Conservation (phyloP, 2,888 invertebrate species). For the Vanessa cardui region DNA sequence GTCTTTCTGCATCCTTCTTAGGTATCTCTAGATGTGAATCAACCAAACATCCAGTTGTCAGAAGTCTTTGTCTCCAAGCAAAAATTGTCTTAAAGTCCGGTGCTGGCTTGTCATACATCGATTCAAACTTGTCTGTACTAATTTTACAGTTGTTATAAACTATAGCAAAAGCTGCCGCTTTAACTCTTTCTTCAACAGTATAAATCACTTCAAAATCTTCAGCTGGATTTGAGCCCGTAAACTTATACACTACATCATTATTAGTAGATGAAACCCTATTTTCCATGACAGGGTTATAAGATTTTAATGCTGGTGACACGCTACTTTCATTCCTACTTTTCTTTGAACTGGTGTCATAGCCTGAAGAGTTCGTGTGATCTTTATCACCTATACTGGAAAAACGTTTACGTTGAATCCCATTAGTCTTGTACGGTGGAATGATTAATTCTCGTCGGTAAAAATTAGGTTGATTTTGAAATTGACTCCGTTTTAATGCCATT, state of each 20-base stretch:
- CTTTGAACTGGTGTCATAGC: constrained; percentile 68
- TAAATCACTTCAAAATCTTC: constrained; percentile 69
- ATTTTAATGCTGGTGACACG: constrained; percentile 52
- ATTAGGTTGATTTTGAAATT: constrained; percentile 49
- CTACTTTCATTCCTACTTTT: constrained; percentile 54
- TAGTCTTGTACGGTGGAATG: constrained; percentile 52
- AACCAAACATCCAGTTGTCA: constrained; percentile 70
- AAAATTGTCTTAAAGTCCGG: constrained; percentile 79
- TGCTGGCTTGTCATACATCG: constrained; percentile 70
- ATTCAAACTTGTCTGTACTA: constrained; percentile 70
- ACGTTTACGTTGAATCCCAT: constrained; percentile 60
- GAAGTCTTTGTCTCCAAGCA: constrained; percentile 69
- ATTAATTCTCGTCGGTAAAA: constrained; percentile 51
- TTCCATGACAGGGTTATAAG: constrained; percentile 71
- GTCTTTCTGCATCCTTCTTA: constrained; percentile 29
- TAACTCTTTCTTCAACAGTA: constrained; percentile 69
- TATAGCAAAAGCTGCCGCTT: constrained; percentile 72
- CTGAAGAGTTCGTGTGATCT: constrained; percentile 64
- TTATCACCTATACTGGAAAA: constrained; percentile 62
- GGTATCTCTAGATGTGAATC: constrained; percentile 60
- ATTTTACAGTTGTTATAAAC: constrained; percentile 74
- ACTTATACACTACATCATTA: constrained; percentile 67
- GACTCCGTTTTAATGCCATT: constrained; percentile 58
- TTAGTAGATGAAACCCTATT: constrained; percentile 75
- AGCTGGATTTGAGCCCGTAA: constrained; percentile 59